Evolutionary conservation across 2,888 invertebrate species (phyloP).

Genomic region (Notodonta ziczac): DNA sequence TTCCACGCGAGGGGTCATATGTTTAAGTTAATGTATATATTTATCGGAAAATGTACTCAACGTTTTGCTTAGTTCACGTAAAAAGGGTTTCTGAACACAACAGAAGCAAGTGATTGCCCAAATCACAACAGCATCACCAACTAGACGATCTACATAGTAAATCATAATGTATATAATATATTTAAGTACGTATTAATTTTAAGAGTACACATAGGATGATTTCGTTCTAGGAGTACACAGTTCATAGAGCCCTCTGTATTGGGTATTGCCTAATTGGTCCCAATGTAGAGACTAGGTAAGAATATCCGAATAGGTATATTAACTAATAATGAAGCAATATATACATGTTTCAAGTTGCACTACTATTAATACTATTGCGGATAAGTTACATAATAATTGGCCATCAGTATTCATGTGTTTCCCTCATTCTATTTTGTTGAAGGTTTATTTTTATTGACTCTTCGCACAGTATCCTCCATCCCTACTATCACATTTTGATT

Average conservation of each 20-base stretch:
- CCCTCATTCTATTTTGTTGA: too few species aligned
- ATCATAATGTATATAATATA: too few species aligned
- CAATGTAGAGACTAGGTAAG: background rate
- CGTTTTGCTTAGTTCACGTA: background rate
- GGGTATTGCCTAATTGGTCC: background rate
- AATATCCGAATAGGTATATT: background rate
- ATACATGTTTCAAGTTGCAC: background rate
- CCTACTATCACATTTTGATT: too few species aligned
- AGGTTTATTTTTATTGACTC: too few species aligned
- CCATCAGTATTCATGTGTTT: slow-evolving; percentile 18
- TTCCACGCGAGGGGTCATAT: slow-evolving; percentile 22
- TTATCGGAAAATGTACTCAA: background rate
- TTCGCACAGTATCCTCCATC: too few species aligned
- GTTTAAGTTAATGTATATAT: slow-evolving; percentile 11
- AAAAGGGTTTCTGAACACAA: background rate
- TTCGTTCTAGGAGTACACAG: too few species aligned
- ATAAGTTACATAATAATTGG: slow-evolving; percentile 18
- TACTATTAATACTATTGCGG: background rate
- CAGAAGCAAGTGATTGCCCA: too few species aligned
- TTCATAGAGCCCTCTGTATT: too few species aligned
- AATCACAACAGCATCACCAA: too few species aligned
- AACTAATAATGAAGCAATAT: background rate
- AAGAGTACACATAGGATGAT: too few species aligned
- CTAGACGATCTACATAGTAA: too few species aligned
- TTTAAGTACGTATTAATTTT: too few species aligned